Evolutionary conservation across 2,888 invertebrate genomes (phyloP).

Genomic region (Lepidocyrtoides sp.): DNA sequence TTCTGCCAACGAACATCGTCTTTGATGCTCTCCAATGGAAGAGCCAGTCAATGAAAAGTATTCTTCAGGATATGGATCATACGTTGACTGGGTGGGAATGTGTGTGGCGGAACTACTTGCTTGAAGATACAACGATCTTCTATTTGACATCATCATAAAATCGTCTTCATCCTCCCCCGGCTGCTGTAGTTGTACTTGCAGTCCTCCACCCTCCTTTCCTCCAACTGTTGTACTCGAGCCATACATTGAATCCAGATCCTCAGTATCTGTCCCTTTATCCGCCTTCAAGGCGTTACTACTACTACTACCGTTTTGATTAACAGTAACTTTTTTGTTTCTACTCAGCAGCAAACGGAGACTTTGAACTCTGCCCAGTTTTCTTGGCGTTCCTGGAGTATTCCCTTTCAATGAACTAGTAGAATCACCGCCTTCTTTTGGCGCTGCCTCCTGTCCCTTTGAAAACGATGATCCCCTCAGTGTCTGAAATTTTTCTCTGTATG

Average conservation of each 20-base stretch:
- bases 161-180: neutral
- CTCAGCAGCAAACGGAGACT: conserved; percentile 88
- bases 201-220: neutral
- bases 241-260: conserved; percentile 71
- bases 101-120: conserved; percentile 9
- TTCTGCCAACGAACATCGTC: conserved; percentile 3
- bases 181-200: too few species aligned
- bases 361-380: conserved; percentile 88
- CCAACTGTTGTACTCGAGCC: neutral
- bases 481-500: conserved; percentile 63
- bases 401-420: neutral
- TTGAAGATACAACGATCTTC: neutral
- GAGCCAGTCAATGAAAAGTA: conserved; percentile 17
- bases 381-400: neutral
- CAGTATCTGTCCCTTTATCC: conserved; percentile 83
- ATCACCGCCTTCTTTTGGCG: neutral
- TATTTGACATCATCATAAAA: neutral
- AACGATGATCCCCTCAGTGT: neutral
- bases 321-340: conserved; percentile 85
- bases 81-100: neutral
- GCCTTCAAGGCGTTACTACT: too few species aligned
- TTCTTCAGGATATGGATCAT: conserved; percentile 32
- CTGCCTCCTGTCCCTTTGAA: neutral
- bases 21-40: neutral
- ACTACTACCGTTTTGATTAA: conserved; percentile 77